These are phyloP conservation scores for Daktulosphaira vitifoliae DNA, from an alignment of 1,140 invertebrate species.

Conservation along the genomic window DNA sequence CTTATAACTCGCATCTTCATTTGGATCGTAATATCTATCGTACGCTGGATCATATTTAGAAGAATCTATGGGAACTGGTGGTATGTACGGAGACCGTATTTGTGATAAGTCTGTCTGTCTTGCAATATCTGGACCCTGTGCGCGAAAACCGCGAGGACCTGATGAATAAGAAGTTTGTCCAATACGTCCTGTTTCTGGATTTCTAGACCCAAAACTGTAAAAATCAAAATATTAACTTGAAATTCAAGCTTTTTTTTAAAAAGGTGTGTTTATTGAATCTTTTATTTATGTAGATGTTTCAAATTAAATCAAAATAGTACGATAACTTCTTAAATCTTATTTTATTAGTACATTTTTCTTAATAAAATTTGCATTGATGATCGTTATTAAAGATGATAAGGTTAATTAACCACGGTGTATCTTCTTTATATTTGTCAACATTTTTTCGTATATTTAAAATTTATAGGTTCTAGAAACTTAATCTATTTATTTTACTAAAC, in stretches of 20 bases:
- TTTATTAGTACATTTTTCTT: too few relatives aligned
- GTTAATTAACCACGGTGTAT: too few relatives aligned
- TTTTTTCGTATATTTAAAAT: too few relatives aligned
- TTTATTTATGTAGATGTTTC: too few relatives aligned
- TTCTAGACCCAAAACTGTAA: conserved; percentile 54
- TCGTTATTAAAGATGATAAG: too few relatives aligned
- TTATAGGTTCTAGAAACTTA: too few relatives aligned
- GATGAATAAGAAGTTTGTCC: conserved; percentile 62
- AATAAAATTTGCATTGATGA: too few relatives aligned
- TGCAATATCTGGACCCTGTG: conserved; percentile 57
- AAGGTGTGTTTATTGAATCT: too few relatives aligned
- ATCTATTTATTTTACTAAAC: too few relatives aligned
- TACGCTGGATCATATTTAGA: conserved; percentile 47
- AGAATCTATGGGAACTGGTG: conserved; percentile 39
- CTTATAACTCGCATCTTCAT: conserved; percentile 60
- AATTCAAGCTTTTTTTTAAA: not conserved
- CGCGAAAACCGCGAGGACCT: conserved; percentile 59
- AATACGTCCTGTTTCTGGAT: conserved; percentile 54
- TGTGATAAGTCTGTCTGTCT: conserved; percentile 59
- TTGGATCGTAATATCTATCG: conserved; percentile 59
- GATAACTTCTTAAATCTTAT: too few relatives aligned
- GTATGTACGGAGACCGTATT: conserved; percentile 45
- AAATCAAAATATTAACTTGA: not conserved
- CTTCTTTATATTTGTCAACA: too few relatives aligned
- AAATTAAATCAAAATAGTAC: too few relatives aligned